Conservation (phyloP, 2,888 invertebrate genomes). For the Mongoloraphidia duomilia region DNA sequence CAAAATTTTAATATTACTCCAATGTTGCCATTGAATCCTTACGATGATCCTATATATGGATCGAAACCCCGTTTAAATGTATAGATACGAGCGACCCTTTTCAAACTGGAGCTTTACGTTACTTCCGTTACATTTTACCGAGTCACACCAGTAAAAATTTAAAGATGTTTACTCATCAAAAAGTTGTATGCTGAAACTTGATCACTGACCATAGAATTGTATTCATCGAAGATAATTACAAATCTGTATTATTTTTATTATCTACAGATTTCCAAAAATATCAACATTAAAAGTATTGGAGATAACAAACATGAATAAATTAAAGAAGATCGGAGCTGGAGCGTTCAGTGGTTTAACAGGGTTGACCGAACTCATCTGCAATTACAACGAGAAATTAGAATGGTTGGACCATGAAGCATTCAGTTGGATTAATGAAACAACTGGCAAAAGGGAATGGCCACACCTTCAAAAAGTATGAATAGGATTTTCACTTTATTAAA, state of each 20-base stretch:
- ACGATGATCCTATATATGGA: too few species aligned
- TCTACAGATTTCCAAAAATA: slow-evolving; percentile 50
- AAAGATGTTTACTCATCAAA: too few species aligned
- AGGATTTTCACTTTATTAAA: too few species aligned
- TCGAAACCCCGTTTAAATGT: too few species aligned
- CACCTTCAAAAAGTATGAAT: slow-evolving; percentile 41
- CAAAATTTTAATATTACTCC: too few species aligned
- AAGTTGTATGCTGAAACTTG: slow-evolving; percentile 4
- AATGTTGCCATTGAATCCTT: too few species aligned
- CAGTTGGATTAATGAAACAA: slow-evolving; percentile 26
- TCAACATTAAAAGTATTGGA: slow-evolving; percentile 46
- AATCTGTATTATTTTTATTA: slow-evolving; percentile 14
- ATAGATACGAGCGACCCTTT: too few species aligned
- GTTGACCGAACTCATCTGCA: slow-evolving; percentile 42
- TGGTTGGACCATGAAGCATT: slow-evolving; percentile 47
- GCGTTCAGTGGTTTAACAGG: slow-evolving; percentile 41
- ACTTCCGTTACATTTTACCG: too few species aligned
- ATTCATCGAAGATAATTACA: too few species aligned
- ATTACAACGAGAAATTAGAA: slow-evolving; percentile 45
- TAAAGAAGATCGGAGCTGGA: slow-evolving; percentile 39
- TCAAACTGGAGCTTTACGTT: too few species aligned
- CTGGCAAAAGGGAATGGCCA: slow-evolving; percentile 31
- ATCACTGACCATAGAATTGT: neutral
- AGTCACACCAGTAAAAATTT: too few species aligned
- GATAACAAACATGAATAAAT: slow-evolving; percentile 48